Evolutionary conservation across 2,113 vertebrate species (phyloP).

Genomic region (Tragelaphus buxtoni): DNA sequence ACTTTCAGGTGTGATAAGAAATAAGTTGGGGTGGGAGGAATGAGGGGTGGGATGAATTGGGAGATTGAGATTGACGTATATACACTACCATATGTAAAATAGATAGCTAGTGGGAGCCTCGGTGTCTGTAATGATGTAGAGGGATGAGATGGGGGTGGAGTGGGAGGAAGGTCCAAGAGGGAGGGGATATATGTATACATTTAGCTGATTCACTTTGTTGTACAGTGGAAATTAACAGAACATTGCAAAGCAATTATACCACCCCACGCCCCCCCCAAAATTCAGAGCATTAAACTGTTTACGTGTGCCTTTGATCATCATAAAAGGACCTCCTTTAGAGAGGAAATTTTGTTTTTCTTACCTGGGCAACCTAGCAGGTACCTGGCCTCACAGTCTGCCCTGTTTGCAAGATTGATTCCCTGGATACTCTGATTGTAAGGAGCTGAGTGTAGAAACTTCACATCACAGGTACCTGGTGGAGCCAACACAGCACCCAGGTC

Average conservation of each 20-base stretch:
- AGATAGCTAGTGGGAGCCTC: not conserved
- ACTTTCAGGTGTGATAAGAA: not conserved
- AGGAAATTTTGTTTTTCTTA: not conserved
- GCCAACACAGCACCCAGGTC: accelerated
- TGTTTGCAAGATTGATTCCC: not conserved
- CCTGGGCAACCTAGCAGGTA: not conserved
- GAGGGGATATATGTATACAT: not conserved
- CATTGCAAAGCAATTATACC: not conserved
- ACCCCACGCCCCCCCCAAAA: not conserved
- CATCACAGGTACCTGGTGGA: accelerated
- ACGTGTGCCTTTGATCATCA: not conserved
- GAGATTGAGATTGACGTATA: not conserved
- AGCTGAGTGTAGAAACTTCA: not conserved
- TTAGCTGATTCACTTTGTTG: not conserved
- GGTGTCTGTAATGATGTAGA: not conserved
- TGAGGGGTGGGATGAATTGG: not conserved
- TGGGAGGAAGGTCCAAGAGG: not conserved
- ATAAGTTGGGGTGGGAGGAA: not conserved
- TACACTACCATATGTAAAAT: not conserved
- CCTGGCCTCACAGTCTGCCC: not conserved
- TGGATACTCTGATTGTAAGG: no score
- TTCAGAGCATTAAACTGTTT: not conserved
- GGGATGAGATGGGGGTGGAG: not conserved
- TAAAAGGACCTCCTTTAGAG: not conserved
- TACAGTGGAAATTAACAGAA: not conserved